Percentiles rank a stretch among this genome's conserved stretches.
phyloP scores from a whole-genome alignment of 2,797 vertebrate species.

The Molothrus ater region DNA sequence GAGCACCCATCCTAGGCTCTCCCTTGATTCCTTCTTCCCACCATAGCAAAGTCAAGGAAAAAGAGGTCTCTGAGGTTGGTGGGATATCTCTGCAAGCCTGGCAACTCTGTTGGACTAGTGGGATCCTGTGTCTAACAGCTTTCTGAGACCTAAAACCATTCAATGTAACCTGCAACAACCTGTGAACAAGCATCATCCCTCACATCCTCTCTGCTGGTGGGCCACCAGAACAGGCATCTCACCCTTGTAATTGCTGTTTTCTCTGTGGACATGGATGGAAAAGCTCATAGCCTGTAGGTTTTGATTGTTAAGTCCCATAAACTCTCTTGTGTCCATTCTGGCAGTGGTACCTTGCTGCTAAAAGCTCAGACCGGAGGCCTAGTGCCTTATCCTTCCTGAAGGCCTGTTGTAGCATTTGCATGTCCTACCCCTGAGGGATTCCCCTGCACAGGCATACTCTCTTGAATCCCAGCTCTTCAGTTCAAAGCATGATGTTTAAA shows the following conservation, averaged over 20 bases:
- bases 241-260: neutral
- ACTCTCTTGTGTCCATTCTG: neutral
- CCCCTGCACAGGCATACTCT: neutral
- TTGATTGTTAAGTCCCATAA: neutral
- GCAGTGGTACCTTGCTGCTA: neutral
- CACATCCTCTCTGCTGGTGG: neutral
- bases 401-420: neutral
- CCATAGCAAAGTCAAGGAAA: neutral
- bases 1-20: neutral
- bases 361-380: neutral
- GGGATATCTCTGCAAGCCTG: neutral
- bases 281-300: fast-evolving
- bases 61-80: neutral
- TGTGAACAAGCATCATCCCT: neutral
- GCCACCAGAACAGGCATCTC: neutral
- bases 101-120: neutral
- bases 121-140: neutral
- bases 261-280: neutral
- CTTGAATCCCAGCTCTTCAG: neutral
- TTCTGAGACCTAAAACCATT: neutral
- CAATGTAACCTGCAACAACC: neutral
- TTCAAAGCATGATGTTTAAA: neutral
- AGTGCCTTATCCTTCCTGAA: neutral
- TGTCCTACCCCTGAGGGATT: neutral
- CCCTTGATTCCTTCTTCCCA: neutral